These are phyloP conservation scores for Sandelia bainsii DNA, from an alignment of 2,797 vertebrate species.

Conservation along the genomic window DNA sequence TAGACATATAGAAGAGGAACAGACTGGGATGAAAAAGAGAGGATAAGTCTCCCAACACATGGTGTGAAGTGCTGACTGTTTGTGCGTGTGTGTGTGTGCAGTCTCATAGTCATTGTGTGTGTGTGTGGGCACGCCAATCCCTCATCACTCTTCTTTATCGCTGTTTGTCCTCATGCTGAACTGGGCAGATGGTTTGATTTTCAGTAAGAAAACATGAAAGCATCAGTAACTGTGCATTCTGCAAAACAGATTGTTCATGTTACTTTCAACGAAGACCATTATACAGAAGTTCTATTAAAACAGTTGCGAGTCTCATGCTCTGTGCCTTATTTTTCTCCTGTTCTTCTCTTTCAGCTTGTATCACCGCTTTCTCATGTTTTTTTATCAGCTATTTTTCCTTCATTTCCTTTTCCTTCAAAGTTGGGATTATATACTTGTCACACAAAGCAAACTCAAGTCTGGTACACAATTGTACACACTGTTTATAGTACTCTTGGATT, in stretches of 20 bases:
- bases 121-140: conserved; percentile 10
- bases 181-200: conserved; percentile 28
- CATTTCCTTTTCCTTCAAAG: not conserved
- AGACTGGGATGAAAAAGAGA: not conserved
- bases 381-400: not conserved
- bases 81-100: conserved; percentile 10
- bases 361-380: not conserved
- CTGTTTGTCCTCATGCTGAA: conserved; percentile 11
- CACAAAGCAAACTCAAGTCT: not conserved
- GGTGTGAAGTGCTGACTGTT: conserved; percentile 43
- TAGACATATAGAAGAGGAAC: conserved; percentile 16
- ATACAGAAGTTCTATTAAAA: conserved; percentile 6
- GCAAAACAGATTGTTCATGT: not conserved
- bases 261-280: not conserved
- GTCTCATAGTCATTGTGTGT: not conserved
- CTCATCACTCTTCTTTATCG: conserved; percentile 30
- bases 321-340: no score
- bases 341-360: not conserved
- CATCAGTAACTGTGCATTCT: not conserved
- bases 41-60: conserved; percentile 15
- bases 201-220: conserved; percentile 5
- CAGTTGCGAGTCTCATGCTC: not conserved
- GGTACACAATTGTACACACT: not conserved
- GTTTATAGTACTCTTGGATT: not conserved
- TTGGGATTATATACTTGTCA: not conserved